These are phyloP conservation scores for Theodoxus fluviatilis DNA, from an alignment of 2,888 invertebrate genomes.

Conservation along the genomic window DNA sequence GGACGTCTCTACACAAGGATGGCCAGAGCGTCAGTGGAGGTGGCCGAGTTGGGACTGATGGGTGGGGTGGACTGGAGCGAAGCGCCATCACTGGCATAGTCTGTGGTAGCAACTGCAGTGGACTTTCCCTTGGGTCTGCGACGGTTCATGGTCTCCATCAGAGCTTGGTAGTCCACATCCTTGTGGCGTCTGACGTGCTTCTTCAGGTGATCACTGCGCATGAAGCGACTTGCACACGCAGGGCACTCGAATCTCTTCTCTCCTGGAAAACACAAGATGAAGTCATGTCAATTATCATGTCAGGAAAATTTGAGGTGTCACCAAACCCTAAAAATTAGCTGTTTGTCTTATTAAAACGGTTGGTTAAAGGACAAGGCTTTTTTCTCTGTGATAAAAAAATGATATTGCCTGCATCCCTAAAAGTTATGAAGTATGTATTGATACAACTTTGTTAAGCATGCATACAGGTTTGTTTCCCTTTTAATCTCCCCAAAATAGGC, in stretches of 20 bases:
- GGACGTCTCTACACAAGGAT: too few relatives aligned
- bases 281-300: too few relatives aligned
- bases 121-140: too few relatives aligned
- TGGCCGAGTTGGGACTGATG: too few relatives aligned
- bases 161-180: conserved; percentile 71
- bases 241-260: conserved; percentile 75
- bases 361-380: not conserved
- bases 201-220: conserved; percentile 74
- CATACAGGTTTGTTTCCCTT: too few relatives aligned
- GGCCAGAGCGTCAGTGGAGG: too few relatives aligned
- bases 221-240: conserved; percentile 73
- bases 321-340: not conserved
- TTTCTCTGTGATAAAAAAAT: too few relatives aligned
- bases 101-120: conserved; percentile 32
- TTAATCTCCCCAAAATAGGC: too few relatives aligned
- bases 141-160: too few relatives aligned
- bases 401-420: too few relatives aligned
- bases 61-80: conserved; percentile 39
- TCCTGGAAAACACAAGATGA: conserved; percentile 63
- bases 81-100: conserved; percentile 38
- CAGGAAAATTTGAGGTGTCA: conserved; percentile 3
- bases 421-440: too few relatives aligned
- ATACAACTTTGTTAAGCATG: too few relatives aligned
- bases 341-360: not conserved
- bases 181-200: conserved; percentile 74